Base-by-base conservation (phyloP, 2,888 invertebrate genomes). In the Cantharis lateralis region DNA sequence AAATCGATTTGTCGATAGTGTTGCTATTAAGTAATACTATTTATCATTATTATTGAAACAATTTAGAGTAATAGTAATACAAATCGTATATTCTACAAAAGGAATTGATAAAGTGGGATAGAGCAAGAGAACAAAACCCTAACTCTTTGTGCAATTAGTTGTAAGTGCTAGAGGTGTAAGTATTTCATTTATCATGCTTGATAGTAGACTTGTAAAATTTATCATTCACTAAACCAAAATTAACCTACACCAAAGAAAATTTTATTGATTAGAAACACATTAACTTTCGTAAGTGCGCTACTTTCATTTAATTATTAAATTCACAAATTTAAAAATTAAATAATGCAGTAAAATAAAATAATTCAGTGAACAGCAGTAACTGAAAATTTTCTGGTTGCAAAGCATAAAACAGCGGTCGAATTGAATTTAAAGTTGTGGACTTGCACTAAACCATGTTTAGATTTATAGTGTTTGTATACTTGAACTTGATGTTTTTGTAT, bases 121-220 rank as follows among this genome's bases (percentile, higher is more conserved):
- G 62, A 66, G 64, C 24, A 66, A 20, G 64, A 66, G 64, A 66
- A 66, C 64, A 66, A 66, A 66, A 66, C 64, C 64, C 64, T 66
- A 61, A 68, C 71, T 71, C 75, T 68, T 68, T 62, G 66, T 71
- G 71, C 75, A 72, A 75, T 75, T 75, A 62, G 71, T 75, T 75
- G 71, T 75, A 75, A 75, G 71, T 75, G 71, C 68, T 72, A 62
- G 68, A 71, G 68, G 68, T 72, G 66, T 70, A 62, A 62, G 62
- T 24, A 62, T 20, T 68, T 69, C 73, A 73, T 73, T 73, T 73
- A 68, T 73, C 73, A 73, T 73, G 61, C 73, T 18, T 73, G 68
- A 73, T 73, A 62, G 73, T 69, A 69, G 68, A 62, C 62, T 24
- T 24, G 16, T 68, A 61, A 66, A 61, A 32, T 72, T 72, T 72